Conservation (phyloP, 2,113 vertebrate genomes). For the Oryzias woworae region DNA sequence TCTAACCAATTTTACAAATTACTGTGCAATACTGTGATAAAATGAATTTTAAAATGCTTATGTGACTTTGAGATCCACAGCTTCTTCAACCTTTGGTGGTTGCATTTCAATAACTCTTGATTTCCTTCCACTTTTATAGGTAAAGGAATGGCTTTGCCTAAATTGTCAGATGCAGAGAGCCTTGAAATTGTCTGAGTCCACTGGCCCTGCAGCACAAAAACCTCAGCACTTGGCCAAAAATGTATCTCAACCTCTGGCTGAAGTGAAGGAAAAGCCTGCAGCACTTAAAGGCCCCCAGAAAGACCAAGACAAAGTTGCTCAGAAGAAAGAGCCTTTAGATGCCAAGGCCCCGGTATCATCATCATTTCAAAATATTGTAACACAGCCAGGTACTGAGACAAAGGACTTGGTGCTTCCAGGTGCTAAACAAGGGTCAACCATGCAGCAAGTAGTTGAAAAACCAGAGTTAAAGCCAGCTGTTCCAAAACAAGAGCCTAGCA, state of each 20-base stretch:
- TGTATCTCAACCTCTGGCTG: slow-evolving; percentile 18
- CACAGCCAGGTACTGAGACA: slow-evolving; percentile 13
- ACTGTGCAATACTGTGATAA: neutral
- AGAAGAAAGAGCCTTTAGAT: slow-evolving; percentile 45
- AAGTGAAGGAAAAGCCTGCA: slow-evolving; percentile 43
- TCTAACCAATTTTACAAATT: neutral
- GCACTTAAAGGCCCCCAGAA: too few species aligned
- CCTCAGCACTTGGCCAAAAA: slow-evolving; percentile 64
- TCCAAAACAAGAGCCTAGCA: slow-evolving; percentile 53
- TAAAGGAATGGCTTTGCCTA: slow-evolving; percentile 90
- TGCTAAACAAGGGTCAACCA: slow-evolving; percentile 10
- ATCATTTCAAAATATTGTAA: slow-evolving; percentile 6
- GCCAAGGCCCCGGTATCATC: slow-evolving; percentile 55
- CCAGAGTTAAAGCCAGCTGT: slow-evolving; percentile 56
- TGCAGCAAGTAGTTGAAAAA: slow-evolving; percentile 62
- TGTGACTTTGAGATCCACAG: too few species aligned
- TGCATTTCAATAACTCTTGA: neutral
- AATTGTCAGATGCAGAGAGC: slow-evolving; percentile 93
- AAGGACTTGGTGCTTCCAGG: slow-evolving; percentile 12
- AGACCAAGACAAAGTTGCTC: slow-evolving; percentile 15
- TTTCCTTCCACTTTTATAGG: slow-evolving; percentile 34
- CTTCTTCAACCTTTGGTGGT: neutral
- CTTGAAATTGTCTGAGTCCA: slow-evolving; percentile 75
- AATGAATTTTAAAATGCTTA: too few species aligned
- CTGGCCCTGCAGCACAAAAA: slow-evolving; percentile 43